Conservation (phyloP, 2,113 vertebrate genomes). For the Philantomba maxwellii region DNA sequence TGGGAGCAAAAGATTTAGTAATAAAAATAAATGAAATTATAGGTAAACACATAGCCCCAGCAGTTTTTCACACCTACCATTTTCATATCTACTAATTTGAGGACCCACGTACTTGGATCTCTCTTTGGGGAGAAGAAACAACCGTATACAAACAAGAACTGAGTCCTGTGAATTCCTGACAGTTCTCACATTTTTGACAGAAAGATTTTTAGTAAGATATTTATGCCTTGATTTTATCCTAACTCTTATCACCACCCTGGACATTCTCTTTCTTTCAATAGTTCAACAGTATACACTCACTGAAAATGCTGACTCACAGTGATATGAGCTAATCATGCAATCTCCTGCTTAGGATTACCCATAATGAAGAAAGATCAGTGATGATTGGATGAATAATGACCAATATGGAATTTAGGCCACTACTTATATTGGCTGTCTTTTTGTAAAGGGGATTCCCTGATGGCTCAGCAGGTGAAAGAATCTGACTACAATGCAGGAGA, state of each 20-base stretch:
- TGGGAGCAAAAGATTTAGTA: not conserved
- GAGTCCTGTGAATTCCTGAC: not conserved
- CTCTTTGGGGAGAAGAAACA: not conserved
- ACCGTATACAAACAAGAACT: not conserved
- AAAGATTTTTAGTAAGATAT: not conserved
- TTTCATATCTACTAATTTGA: not conserved
- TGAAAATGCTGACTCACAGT: slow-evolving; percentile 51
- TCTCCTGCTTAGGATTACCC: not conserved
- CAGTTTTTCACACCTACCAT: not conserved
- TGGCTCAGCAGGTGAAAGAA: not conserved
- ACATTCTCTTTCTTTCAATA: not conserved
- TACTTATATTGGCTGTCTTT: not conserved
- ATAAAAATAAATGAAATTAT: not conserved
- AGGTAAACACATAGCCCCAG: not conserved
- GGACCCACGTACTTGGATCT: not conserved
- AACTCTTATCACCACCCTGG: not conserved
- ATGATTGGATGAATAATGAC: not conserved
- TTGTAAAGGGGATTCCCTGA: not conserved
- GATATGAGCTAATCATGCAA: not conserved
- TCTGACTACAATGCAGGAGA: not conserved
- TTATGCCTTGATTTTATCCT: not conserved
- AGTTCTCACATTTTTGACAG: not conserved
- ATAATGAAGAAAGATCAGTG: not conserved
- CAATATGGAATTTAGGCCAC: not conserved
- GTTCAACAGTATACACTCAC: not conserved